A percentile compares a stretch with the other conserved stretches of the same genome.
These are phyloP conservation scores for Melanchra persicariae DNA, from an alignment of 2,888 invertebrate species.

Conservation along the genomic window DNA sequence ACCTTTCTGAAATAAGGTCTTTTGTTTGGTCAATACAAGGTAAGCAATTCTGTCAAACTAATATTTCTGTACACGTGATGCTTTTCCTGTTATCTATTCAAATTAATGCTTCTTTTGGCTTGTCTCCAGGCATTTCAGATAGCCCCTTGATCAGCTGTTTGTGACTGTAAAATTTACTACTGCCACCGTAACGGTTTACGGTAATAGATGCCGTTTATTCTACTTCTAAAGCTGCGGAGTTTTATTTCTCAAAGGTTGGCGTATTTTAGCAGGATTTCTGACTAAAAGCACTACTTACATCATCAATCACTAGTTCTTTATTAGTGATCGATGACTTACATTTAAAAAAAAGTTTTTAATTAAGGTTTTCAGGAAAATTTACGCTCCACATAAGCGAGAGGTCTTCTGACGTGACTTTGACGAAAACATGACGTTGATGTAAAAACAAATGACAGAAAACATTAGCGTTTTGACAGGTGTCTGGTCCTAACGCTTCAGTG, in stretches of 20 bases:
- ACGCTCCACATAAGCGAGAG: too few relatives aligned
- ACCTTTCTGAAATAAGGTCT: slow-evolving; percentile 1
- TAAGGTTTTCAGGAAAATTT: too few relatives aligned
- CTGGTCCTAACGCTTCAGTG: too few relatives aligned
- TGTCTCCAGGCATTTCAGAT: not conserved
- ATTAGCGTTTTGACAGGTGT: too few relatives aligned
- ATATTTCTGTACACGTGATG: not conserved
- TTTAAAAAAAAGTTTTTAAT: too few relatives aligned
- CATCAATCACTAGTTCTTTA: too few relatives aligned
- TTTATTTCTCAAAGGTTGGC: not conserved
- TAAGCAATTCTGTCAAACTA: not conserved
- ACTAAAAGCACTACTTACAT: not conserved
- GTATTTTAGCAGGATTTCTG: not conserved
- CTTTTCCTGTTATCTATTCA: too few relatives aligned
- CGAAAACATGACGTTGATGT: too few relatives aligned
- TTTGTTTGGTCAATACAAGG: not conserved
- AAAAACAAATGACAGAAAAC: too few relatives aligned
- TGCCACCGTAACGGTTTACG: not conserved
- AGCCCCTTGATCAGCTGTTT: not conserved
- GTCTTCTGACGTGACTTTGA: too few relatives aligned
- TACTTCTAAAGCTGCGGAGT: too few relatives aligned
- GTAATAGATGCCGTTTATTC: not conserved
- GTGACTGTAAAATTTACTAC: not conserved
- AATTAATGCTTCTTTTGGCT: not conserved
- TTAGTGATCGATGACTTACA: too few relatives aligned